These are phyloP conservation scores for Aethes cnicana DNA, from an alignment of 2,888 invertebrate genomes.

Conservation along the genomic window DNA sequence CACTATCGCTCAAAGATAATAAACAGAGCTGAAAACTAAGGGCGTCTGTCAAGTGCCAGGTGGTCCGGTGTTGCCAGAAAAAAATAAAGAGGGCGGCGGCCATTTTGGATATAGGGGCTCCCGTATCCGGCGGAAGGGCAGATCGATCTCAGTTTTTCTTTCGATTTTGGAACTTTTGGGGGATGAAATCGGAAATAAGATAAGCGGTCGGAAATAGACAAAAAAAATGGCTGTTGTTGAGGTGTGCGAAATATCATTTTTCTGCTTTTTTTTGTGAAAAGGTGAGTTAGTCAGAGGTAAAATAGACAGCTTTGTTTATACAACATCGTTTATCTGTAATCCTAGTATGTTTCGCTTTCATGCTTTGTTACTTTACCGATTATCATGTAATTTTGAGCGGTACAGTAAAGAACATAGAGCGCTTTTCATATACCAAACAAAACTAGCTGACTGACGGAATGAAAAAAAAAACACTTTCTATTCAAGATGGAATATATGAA, in stretches of 20 bases:
- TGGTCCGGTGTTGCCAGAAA: constrained; percentile 13
- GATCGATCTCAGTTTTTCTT: constrained; percentile 7
- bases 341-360: no score
- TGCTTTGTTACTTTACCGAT: no score
- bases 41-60: constrained; percentile 18
- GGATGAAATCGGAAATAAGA: constrained; percentile 15
- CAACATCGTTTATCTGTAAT: no score
- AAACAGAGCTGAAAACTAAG: background rate
- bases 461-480: no score
- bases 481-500: no score
- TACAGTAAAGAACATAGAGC: no score
- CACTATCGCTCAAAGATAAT: background rate
- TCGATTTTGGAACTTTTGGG: background rate
- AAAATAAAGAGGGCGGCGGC: constrained; percentile 24
- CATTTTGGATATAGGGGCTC: constrained; percentile 25
- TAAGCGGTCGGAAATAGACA: background rate
- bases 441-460: no score
- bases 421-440: no score
- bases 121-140: constrained; percentile 26
- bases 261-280: no score
- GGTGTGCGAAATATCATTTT: background rate
- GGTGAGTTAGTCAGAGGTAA: no score
- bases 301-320: no score
- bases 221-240: background rate
- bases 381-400: no score